Base-by-base conservation (phyloP, 2,797 vertebrate species). In the Onychomys torridus region DNA sequence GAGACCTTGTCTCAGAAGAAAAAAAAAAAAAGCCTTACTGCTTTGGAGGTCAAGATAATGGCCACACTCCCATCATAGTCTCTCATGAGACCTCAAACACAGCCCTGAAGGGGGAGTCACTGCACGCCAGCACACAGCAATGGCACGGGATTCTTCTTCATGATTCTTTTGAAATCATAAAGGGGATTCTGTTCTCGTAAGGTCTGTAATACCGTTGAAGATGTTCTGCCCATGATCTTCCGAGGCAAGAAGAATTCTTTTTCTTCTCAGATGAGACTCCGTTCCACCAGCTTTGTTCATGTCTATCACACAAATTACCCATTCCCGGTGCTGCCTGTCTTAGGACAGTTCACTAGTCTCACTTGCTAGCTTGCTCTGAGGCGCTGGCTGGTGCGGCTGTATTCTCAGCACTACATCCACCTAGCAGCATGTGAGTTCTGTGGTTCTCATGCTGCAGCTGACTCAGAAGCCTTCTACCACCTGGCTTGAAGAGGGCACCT, bases 101-200 rank as follows among this genome's bases (percentile, higher is more conserved):
- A 57, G 78, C 34, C 99, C 99, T 99, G 99, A 99, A 99, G 98
- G 14, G 52, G 52, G 52, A 99, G 98, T 99, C 99, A 98, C 99
- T 99, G 98, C 99, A 99, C 63, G 99, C 99, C 94, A 99, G 98
- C 92, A 99, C 99, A 97, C 99, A 99, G 91, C 99, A 99, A 97
- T 99, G 99, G 94, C 99, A 99, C 34, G 99, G 99, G 89, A 99
- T 99, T 81, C 96, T 98, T 97, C 98, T 99, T 99, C 94, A 99
- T 99, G 49, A 98, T 98, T 96, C 99, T 99, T 97, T 98, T 99
- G 97, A 99, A 99, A 98, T 99, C 99, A 98, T 99, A 99, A 98
- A 99, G 99, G 97, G 98, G 94, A 91, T 99, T 98, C 96, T 98
- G 99, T 96, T 99, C 99, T 98, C 99, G 98, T 98, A 99, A 99